These are phyloP conservation scores for Eupithecia tripunctaria DNA, from an alignment of 2,888 invertebrate genomes.

Conservation along the genomic window DNA sequence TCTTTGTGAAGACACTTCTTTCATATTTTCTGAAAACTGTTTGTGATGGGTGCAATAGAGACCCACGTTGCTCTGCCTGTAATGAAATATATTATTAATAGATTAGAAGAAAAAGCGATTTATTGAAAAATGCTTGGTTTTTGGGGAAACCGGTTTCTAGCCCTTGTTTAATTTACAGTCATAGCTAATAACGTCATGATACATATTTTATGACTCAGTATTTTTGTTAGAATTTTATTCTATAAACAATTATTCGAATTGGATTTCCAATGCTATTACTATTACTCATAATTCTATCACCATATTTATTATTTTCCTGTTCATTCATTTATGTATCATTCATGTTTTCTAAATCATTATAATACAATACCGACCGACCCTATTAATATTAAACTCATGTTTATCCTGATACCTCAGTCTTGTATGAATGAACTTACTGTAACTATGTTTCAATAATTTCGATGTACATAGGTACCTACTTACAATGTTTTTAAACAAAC, in stretches of 20 bases:
- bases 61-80: background rate
- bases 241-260: constrained; percentile 1
- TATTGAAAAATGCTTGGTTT: no score
- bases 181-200: constrained; percentile 2
- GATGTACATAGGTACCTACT: no score
- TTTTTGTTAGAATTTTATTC: background rate
- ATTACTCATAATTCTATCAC: background rate
- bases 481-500: no score
- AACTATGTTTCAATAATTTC: no score
- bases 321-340: background rate
- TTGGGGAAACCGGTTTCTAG: constrained; percentile 13
- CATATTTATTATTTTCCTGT: background rate
- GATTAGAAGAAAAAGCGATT: no score
- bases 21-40: background rate
- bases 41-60: background rate
- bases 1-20: background rate
- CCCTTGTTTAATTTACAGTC: background rate
- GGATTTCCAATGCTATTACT: background rate
- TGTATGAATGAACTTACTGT: no score
- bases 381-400: no score
- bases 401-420: no score
- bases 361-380: no score
- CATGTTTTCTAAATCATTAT: background rate
- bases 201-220: background rate
- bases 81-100: background rate